Evolutionary conservation across 2,113 vertebrate genomes (phyloP), one percentile per base, ranked within the genome.

Genomic region (Catagonus wagneri): DNA sequence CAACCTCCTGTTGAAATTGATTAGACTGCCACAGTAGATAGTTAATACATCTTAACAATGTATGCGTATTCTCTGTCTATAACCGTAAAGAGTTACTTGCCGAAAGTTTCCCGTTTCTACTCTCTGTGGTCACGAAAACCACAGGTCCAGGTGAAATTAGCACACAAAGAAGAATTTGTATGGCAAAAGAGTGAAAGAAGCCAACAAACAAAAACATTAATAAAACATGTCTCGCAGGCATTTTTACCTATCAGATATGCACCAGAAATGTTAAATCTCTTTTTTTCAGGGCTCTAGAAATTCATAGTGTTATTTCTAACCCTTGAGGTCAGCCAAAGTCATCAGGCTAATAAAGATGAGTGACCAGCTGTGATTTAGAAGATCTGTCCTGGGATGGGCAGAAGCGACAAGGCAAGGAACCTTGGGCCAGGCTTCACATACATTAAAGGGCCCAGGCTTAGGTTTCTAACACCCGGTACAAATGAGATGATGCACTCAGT

Each of bases 161-260:
- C 75, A 39, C 52, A 63, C 20, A 86, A 79, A 44, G 50, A 87
- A 52, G 36, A 23, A 63, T 93, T 52, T 83, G 19, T 22, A 86
- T 52, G 61, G 61, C 25, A 81, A 78, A 66, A 16, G 14, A 65
- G 15, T 7, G 3, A 80, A 69, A 84, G 54, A 84, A 29, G 34
- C 4, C 66, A 76, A 58, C 16, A 66, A 94, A 84, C 2, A 50
- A 84, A 87, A 66, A 32, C 50, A 56, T 94, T 65, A 90, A 90
- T 94, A 85, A 94, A 93, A 89, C 76, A 61, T 68, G 11, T 29
- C 23, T 93, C 78, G 27, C 12, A 11, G n/a, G 88, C 36, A 61
- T 89, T 85, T 86, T 86, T n/a, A 22, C 56, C 79, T 72, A 89
- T 66, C 61, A 74, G 36, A 68, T 44, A 86, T 20, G 50, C 4